Evolutionary conservation across 2,797 vertebrate species (phyloP), one percentile per base, ranked within the genome.

Genomic region (Gouania willdenowi): DNA sequence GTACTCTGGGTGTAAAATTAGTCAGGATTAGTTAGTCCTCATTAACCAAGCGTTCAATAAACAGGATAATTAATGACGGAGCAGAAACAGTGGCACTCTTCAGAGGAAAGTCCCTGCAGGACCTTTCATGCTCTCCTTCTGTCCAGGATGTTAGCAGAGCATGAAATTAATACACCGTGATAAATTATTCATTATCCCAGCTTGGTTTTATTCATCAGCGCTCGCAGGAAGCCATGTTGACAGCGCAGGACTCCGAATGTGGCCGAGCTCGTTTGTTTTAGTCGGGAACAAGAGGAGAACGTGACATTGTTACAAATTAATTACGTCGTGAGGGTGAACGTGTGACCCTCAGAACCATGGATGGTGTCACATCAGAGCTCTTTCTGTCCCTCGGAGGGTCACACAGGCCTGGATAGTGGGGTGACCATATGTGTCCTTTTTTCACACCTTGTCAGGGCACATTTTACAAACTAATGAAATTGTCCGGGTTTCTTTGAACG

Each of bases 181-280:
- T 85, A 66, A 79, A 86, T 83, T 76, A 85, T 87, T 87, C 71
- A 87, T 78, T 55, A 60, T 71, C 54, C 50, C 48, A 54, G 21
- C 46, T 41, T 51, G 43, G 20, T 20, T 84, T 79, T 59, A 81
- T 83, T 73, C 40, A 37, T 60, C 50, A 51, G 41, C 59, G 66
- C 75, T 76, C 70, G 41, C 28, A 66, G 79, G 69, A 75, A 66
- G 78, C 35, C 56, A 41, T 53, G 78, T 84, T 85, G 81, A 85
- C 81, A 77, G 37, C 45, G 61, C 57, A 65, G 54, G 59, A 64
- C 49, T n/a, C 70, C 7, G 28, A 39, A 28, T n/a, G 38, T 50
- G 33, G 44, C 33, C 13, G 33, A 12, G 4, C 67, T 76, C 42
- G 8, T 80, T 86, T 82, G 67, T 83, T 82, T 80, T 42, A 56